Conservation (phyloP, 2,888 invertebrate species). For the Oscheius myriophilus region DNA sequence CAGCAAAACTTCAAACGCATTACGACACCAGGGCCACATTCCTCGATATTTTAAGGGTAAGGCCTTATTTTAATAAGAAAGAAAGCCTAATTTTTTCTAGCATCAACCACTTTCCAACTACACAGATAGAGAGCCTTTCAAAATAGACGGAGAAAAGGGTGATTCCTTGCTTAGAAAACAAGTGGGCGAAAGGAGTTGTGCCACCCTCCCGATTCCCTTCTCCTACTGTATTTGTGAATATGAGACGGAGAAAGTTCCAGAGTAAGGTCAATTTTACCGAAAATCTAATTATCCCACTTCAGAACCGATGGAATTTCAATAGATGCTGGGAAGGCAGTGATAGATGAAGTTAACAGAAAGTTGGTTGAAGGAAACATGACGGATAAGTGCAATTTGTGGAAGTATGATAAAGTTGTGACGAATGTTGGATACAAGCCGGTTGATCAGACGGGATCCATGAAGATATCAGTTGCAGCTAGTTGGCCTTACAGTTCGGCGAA, state of each 20-base stretch:
- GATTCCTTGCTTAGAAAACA: slow-evolving; percentile 1
- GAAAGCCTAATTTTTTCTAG: neutral
- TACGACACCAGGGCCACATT: slow-evolving; percentile 7
- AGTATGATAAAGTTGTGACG: neutral
- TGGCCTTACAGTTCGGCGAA: too few relatives aligned
- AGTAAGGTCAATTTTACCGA: neutral
- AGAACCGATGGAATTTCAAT: neutral
- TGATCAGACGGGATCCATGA: too few relatives aligned
- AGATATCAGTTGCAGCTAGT: too few relatives aligned
- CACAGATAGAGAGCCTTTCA: neutral
- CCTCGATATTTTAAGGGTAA: slow-evolving; percentile 10
- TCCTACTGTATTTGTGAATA: slow-evolving; percentile 12
- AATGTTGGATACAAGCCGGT: too few relatives aligned
- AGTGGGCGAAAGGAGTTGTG: slow-evolving; percentile 1
- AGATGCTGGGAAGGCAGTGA: neutral
- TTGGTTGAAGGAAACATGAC: neutral
- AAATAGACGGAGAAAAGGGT: slow-evolving; percentile 5
- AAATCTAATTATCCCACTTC: neutral
- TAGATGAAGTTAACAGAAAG: neutral
- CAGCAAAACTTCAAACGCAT: slow-evolving; percentile 7
- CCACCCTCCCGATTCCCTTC: slow-evolving; percentile 11
- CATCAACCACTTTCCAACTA: neutral
- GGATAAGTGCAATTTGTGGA: slow-evolving; percentile 14
- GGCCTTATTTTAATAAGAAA: neutral
- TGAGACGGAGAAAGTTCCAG: neutral